These are phyloP conservation scores for Encarsia formosa DNA, from an alignment of 2,888 invertebrate genomes.

Conservation along the genomic window DNA sequence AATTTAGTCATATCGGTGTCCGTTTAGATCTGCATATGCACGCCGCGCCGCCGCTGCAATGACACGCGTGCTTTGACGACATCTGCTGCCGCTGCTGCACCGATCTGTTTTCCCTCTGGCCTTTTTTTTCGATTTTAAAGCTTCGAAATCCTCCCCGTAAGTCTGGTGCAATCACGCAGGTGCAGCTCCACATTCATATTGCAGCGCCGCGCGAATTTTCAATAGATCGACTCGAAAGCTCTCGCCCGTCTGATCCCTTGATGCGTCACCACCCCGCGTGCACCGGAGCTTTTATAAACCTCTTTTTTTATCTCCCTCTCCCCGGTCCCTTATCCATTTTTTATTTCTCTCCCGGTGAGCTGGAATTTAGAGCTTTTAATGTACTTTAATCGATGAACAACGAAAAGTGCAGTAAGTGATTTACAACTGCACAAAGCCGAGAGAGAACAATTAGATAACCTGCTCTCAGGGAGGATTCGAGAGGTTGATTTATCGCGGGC, in stretches of 20 bases:
- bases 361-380: no score
- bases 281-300: background rate
- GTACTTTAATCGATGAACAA: no score
- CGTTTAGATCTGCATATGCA: constrained; percentile 53
- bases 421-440: no score
- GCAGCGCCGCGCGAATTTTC: constrained; percentile 6
- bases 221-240: constrained; percentile 3
- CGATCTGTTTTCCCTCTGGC: background rate
- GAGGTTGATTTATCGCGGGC: no score
- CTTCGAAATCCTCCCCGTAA: no score
- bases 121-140: constrained; percentile 16
- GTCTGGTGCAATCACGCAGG: constrained; percentile 15
- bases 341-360: no score
- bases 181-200: constrained; percentile 1
- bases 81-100: constrained; percentile 35
- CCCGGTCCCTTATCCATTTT: no score
- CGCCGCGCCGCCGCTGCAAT: constrained; percentile 40
- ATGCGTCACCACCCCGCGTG: constrained; percentile 4
- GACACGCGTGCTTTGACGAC: constrained; percentile 45
- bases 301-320: background rate
- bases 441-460: no score
- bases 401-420: no score
- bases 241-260: constrained; percentile 5
- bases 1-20: constrained; percentile 52
- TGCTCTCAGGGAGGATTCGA: no score